Evolutionary conservation across 2,888 invertebrate genomes (phyloP).

Genomic region (Limenitis camilla): DNA sequence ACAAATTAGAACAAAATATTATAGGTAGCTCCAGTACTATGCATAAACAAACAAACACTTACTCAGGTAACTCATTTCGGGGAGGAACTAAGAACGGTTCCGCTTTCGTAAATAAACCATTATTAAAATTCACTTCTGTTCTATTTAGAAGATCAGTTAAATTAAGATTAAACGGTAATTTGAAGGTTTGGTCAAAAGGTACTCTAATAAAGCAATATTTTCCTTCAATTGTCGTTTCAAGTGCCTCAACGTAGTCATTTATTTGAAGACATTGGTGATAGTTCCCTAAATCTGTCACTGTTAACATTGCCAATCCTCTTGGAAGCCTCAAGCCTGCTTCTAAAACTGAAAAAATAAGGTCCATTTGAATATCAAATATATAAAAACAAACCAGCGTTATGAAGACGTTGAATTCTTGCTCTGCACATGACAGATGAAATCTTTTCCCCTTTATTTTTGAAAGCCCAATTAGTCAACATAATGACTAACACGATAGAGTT

Average conservation of each 20-base stretch:
- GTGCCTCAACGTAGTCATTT: conserved; percentile 18
- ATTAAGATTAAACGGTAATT: conserved; percentile 10
- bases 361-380: background rate
- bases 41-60: background rate
- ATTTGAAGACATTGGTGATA: conserved; percentile 40
- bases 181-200: conserved; percentile 30
- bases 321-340: conserved; percentile 39
- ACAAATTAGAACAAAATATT: background rate
- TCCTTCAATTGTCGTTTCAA: conserved; percentile 32
- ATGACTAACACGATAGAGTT: no score
- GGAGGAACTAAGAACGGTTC: conserved; percentile 2
- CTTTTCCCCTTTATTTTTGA: no score
- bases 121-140: conserved; percentile 7
- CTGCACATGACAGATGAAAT: no score
- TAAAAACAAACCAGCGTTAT: no score
- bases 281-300: conserved; percentile 35
- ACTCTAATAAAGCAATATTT: conserved; percentile 42
- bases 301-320: conserved; percentile 32
- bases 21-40: background rate
- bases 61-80: background rate
- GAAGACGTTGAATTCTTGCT: no score
- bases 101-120: conserved; percentile 4
- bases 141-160: background rate
- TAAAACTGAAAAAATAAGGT: conserved; percentile 27
- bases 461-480: no score